Conservation (phyloP, 2,888 invertebrate species). For the Aporophyla lueneburgensis region DNA sequence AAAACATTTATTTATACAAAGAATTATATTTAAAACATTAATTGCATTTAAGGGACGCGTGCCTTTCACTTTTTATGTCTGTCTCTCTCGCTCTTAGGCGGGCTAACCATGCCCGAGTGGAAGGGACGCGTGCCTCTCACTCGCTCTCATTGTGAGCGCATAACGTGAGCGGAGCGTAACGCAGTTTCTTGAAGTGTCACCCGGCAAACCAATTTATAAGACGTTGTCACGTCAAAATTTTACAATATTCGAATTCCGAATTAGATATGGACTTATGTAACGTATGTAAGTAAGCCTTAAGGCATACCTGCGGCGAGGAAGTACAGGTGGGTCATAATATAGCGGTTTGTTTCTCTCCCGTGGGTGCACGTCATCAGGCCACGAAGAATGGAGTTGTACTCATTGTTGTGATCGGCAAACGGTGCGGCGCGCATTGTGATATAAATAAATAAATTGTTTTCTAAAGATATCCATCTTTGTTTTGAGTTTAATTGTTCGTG, state of each 20-base stretch:
- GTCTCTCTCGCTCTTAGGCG: too few relatives aligned
- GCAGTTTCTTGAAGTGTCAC: too few relatives aligned
- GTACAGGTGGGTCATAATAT: slow-evolving; percentile 58
- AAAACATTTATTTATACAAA: too few relatives aligned
- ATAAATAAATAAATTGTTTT: slow-evolving; percentile 70
- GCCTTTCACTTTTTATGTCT: too few relatives aligned
- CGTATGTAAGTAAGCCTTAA: slow-evolving; percentile 22
- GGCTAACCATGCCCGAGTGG: too few relatives aligned
- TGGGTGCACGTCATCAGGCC: slow-evolving; percentile 79
- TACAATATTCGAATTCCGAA: slow-evolving; percentile 3
- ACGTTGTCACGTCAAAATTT: too few relatives aligned
- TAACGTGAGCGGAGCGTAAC: too few relatives aligned
- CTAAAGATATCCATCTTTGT: slow-evolving; percentile 69
- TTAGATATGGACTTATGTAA: neutral
- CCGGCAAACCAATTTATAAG: too few relatives aligned
- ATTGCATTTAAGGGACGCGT: too few relatives aligned
- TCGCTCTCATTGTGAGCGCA: too few relatives aligned
- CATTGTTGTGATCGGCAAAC: slow-evolving; percentile 75
- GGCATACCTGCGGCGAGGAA: slow-evolving; percentile 9
- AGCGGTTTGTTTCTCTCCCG: slow-evolving; percentile 67
- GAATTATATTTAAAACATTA: too few relatives aligned
- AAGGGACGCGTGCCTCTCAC: too few relatives aligned
- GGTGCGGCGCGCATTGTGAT: slow-evolving; percentile 71
- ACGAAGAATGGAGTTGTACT: slow-evolving; percentile 69
- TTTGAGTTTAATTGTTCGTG: slow-evolving; percentile 45